phyloP scores from a whole-genome alignment of 1,140 invertebrate species.

The Lamellibrachia luymesi region DNA sequence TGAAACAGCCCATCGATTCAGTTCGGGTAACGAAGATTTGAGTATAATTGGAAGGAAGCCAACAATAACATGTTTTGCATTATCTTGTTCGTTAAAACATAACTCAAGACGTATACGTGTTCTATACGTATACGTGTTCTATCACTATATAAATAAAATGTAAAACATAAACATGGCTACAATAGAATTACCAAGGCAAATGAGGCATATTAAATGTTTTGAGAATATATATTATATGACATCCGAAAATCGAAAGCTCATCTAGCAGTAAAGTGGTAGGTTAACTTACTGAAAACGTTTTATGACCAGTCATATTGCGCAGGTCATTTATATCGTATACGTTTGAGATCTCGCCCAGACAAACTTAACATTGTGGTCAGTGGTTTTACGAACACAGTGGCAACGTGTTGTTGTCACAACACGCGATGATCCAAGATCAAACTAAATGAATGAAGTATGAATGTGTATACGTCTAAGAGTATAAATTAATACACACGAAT shows the following conservation, averaged over 20 bases:
- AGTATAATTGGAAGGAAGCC: neutral
- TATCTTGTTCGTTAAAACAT: neutral
- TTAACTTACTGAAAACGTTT: neutral
- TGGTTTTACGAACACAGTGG: too few relatives aligned
- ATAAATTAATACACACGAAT: neutral
- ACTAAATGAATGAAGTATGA: neutral
- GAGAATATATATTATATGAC: neutral
- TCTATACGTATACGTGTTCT: too few relatives aligned
- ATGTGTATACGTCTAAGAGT: neutral
- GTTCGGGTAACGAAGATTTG: neutral
- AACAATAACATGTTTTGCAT: neutral
- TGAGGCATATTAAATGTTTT: neutral
- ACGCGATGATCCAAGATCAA: neutral
- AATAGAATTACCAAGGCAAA: too few relatives aligned
- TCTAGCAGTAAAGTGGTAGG: neutral
- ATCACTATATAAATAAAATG: too few relatives aligned
- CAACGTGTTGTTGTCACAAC: neutral
- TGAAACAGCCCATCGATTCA: neutral
- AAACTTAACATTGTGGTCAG: neutral
- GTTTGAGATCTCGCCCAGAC: too few relatives aligned
- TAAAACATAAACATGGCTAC: too few relatives aligned
- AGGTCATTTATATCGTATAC: too few relatives aligned
- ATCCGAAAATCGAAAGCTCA: neutral
- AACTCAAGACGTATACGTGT: neutral
- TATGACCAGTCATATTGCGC: neutral